Evolutionary conservation across 2,113 vertebrate species (phyloP).

Genomic region (Mus pahari): DNA sequence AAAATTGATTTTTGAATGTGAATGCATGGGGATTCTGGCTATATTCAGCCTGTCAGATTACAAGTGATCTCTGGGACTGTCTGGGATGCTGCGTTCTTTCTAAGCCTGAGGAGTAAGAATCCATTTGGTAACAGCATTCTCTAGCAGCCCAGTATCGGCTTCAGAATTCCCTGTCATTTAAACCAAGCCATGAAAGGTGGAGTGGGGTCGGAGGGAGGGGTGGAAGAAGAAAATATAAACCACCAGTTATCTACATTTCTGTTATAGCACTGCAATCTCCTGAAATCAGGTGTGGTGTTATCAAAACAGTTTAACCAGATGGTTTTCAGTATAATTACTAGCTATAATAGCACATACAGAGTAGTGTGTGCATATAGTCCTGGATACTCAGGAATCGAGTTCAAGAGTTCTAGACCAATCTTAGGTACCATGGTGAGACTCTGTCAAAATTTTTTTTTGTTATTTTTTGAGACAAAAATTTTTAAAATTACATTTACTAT

Average conservation of each 20-base stretch:
- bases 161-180: conserved; percentile 43
- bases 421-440: neutral
- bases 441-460: no score
- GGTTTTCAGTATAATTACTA: neutral
- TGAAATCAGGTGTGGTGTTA: neutral
- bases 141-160: neutral
- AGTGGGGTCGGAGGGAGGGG: rapidly evolving
- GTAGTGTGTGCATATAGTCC: neutral
- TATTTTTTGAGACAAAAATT: no score
- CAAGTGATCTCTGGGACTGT: neutral
- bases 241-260: neutral
- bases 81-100: neutral
- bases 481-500: neutral
- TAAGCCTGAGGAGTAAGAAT: conserved; percentile 6
- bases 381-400: neutral
- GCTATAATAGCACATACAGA: neutral
- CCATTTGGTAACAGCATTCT: neutral
- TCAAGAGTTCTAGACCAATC: neutral
- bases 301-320: conserved; percentile 8
- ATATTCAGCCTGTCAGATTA: neutral
- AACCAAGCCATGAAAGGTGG: neutral
- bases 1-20: conserved; percentile 12
- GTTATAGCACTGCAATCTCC: neutral
- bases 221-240: neutral
- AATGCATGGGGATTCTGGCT: neutral